phyloP scores from a whole-genome alignment of 2,888 invertebrate genomes.

The Melanostoma scalare region DNA sequence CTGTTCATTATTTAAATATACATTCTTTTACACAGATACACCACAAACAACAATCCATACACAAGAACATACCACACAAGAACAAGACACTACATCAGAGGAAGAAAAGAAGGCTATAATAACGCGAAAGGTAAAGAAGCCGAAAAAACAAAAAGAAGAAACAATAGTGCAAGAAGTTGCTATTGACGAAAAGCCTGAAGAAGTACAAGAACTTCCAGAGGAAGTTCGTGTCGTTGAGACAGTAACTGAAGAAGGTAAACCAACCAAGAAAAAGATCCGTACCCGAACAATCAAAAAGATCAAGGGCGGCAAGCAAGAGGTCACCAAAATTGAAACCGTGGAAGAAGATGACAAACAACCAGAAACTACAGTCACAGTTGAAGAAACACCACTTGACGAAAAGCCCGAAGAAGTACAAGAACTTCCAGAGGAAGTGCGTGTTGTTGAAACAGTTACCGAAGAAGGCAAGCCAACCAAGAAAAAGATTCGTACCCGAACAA shows the following conservation, averaged over 20 bases:
- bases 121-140: constrained; percentile 74
- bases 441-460: constrained; percentile 78
- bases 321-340: constrained; percentile 76
- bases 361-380: constrained; percentile 76
- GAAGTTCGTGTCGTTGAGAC: constrained; percentile 43
- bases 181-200: neutral
- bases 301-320: constrained; percentile 75
- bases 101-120: constrained; percentile 77
- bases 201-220: constrained; percentile 62
- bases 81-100: constrained; percentile 76
- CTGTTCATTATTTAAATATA: constrained; percentile 73
- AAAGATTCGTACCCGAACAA: constrained; percentile 41
- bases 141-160: constrained; percentile 62
- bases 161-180: constrained; percentile 21
- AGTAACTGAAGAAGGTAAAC: constrained; percentile 65
- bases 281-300: constrained; percentile 60
- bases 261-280: constrained; percentile 75
- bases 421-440: constrained; percentile 79
- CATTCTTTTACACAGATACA: constrained; percentile 80
- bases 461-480: constrained; percentile 41
- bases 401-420: constrained; percentile 77
- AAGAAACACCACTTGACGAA: constrained; percentile 46
- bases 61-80: constrained; percentile 81
- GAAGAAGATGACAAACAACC: constrained; percentile 74
- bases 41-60: constrained; percentile 79